A percentile compares a stretch with the other conserved stretches of the same genome.
These are phyloP conservation scores for Chauna torquata DNA, from an alignment of 2,113 vertebrate species.

Conservation along the genomic window DNA sequence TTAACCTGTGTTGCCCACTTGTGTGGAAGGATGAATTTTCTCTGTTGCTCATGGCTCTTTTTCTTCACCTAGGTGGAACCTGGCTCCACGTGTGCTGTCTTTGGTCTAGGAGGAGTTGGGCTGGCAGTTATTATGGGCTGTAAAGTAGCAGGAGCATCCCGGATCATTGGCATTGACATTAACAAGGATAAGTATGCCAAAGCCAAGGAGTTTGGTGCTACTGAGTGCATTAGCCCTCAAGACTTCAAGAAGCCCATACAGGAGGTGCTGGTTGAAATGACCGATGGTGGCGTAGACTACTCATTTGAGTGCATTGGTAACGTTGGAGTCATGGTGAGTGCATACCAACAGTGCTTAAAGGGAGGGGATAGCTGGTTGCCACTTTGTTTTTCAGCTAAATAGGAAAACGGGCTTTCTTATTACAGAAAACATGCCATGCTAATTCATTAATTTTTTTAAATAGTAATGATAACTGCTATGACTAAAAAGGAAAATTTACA, in stretches of 20 bases:
- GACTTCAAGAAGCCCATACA: constrained; percentile 80
- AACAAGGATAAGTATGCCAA: constrained; percentile 80
- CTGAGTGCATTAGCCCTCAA: constrained; percentile 79
- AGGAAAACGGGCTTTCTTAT: not conserved
- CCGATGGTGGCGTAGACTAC: constrained; percentile 81
- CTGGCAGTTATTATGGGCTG: constrained; percentile 83
- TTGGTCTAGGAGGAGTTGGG: constrained; percentile 83
- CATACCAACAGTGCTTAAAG: fast-evolving
- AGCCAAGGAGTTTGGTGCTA: constrained; percentile 81
- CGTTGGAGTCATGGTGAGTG: constrained; percentile 80
- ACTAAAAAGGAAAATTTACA: not conserved
- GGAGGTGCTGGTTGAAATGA: constrained; percentile 79
- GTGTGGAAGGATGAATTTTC: not conserved
- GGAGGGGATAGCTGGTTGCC: not conserved
- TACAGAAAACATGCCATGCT: not conserved
- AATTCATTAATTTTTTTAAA: not conserved
- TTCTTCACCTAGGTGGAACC: constrained; percentile 74
- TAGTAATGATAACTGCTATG: not conserved
- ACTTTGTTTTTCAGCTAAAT: not conserved
- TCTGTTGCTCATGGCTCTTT: not conserved
- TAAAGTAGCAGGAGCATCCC: constrained; percentile 78
- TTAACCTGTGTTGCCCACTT: not conserved
- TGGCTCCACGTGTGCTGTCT: constrained; percentile 80
- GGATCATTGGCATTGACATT: constrained; percentile 80
- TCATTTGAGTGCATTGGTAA: constrained; percentile 85